Evolutionary conservation across 2,797 vertebrate species (phyloP), one percentile per base, ranked within the genome.

Genomic region (Danio jaintianensis): DNA sequence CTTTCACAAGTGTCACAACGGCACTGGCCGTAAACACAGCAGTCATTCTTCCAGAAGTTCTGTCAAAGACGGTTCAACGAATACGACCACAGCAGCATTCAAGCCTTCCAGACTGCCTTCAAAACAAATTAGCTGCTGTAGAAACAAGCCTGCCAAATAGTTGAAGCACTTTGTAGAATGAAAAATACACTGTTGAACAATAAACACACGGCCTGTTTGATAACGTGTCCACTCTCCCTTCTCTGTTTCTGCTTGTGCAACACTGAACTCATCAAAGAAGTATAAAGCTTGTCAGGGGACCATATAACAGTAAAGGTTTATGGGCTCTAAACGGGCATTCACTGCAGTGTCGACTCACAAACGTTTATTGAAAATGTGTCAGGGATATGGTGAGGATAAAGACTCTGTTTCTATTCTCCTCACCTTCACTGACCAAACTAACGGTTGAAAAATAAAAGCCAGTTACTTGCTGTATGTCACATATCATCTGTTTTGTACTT

Each of bases 141-240:
- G 78, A 85, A 58, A 53, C 70, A 85, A 74, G 36, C 52, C 11
- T 36, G 78, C 18, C 67, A 84, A 83, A 83, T 81, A 88, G 90
- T 75, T 77, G 73, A 88, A 90, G 86, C 89, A 85, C 83, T 89
- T 76, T 87, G 84, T 50, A 75, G 62, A 88, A 87, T 85, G 86
- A 81, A 75, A 86, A 86, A 86, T 76, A n/a, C 40, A 69, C 11
- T 18, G 68, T 13, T 36, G 66, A 80, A 84, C 81, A 82, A 84
- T 70, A 78, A 1, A 36, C 74, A 5, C 2, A 53, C 2, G 71
- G 29, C 29, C 52, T 81, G 56, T 16, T 13, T 75, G 48, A 68
- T 18, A 53, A 77, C 22, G 16, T 4, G 7, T 55, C 42, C 40
- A 6, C 58, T 81, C 10, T 0, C 58, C 48, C 13, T 40, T 72